These are phyloP conservation scores for Cheirogaleus medius DNA, from an alignment of 2,113 vertebrate species.

Conservation along the genomic window DNA sequence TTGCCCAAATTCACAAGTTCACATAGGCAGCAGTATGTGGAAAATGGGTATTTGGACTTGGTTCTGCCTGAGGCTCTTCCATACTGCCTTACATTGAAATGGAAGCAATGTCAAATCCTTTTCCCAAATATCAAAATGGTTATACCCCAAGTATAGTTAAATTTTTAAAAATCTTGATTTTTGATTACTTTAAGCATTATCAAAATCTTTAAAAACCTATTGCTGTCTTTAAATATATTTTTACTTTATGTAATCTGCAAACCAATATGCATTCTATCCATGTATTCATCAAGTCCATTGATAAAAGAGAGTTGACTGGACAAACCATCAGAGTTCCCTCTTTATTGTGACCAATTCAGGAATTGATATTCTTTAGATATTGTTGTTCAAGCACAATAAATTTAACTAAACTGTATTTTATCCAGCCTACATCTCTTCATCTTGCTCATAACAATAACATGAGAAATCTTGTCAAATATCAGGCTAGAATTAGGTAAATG, in stretches of 20 bases:
- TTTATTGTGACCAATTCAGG: background rate
- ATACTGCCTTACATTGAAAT: background rate
- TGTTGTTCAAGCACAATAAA: background rate
- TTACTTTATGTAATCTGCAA: background rate
- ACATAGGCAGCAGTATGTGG: background rate
- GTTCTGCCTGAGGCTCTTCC: background rate
- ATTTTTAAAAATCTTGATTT: background rate
- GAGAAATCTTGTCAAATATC: slow-evolving; percentile 1
- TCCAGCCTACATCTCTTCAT: background rate
- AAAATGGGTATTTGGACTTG: background rate
- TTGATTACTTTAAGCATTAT: background rate
- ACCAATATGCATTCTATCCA: background rate
- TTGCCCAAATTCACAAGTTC: background rate
- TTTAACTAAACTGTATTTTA: background rate
- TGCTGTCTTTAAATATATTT: background rate
- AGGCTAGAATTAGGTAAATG: background rate
- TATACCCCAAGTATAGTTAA: background rate
- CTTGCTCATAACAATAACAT: background rate
- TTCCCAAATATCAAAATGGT: background rate
- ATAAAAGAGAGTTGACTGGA: background rate
- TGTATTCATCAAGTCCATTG: background rate
- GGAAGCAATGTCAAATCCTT: background rate
- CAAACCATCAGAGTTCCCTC: background rate
- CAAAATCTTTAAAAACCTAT: background rate
- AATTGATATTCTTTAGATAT: background rate